A percentile compares a stretch with the other conserved stretches of the same genome.
Evolutionary conservation across 2,113 vertebrate genomes (phyloP).

Genomic region (Campylomormyrus tamandua): DNA sequence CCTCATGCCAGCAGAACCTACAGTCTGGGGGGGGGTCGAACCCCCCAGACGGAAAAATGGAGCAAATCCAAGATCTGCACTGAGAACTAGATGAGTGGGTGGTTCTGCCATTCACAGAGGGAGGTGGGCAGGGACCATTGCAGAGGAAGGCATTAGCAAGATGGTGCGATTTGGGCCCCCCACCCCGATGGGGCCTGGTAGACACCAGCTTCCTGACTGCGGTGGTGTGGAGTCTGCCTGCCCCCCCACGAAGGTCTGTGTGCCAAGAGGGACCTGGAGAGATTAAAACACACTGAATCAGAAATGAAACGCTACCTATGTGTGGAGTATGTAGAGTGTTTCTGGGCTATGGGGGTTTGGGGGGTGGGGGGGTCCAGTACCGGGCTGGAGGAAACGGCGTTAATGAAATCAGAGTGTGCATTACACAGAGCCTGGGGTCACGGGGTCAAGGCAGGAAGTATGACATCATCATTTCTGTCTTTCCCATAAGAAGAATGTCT

Average conservation of each 20-base stretch:
- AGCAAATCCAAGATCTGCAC: neutral
- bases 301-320: neutral
- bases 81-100: neutral
- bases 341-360: neutral
- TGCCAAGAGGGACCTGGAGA: neutral
- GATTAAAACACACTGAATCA: neutral
- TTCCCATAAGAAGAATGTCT: slow-evolving; percentile 46
- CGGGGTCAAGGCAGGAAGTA: slow-evolving; percentile 50
- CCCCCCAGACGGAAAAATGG: neutral
- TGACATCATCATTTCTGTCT: slow-evolving; percentile 59
- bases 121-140: neutral
- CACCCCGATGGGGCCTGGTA: neutral
- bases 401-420: slow-evolving; percentile 44
- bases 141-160: neutral
- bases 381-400: slow-evolving; percentile 12
- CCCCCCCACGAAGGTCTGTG: neutral
- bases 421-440: slow-evolving; percentile 45
- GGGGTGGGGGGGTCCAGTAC: too few relatives aligned
- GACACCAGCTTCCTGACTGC: neutral
- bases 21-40: neutral
- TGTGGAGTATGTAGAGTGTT: neutral
- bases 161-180: neutral
- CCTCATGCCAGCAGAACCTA: neutral
- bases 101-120: neutral
- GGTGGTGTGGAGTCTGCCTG: neutral